A percentile compares a stretch with the other conserved stretches of the same genome.
Conservation (phyloP, 92 coral and sea anemone species). For the Actinernus sp. region DNA sequence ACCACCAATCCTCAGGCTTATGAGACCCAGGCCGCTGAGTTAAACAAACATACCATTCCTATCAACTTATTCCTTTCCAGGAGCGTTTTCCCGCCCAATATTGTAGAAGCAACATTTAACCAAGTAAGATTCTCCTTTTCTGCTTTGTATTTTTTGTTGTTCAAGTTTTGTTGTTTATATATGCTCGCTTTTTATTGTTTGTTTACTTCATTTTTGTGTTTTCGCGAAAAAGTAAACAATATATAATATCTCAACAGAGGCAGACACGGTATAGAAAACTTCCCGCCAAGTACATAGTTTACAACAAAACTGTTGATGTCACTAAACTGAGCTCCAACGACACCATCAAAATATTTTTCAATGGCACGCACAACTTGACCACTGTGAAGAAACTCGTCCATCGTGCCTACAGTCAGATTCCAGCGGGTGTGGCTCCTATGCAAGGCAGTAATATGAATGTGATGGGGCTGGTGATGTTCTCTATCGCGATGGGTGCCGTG, state of each 20-base stretch:
- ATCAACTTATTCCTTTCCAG: background rate
- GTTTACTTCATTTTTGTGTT: too few relatives aligned
- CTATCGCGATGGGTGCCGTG: constrained; percentile 73
- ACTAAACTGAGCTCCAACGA: constrained; percentile 7
- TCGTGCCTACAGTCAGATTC: constrained; percentile 33
- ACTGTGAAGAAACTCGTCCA: constrained; percentile 26
- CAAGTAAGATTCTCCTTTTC: background rate
- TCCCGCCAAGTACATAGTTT: constrained; percentile 25
- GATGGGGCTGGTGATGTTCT: constrained; percentile 69
- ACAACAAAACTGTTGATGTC: constrained; percentile 34
- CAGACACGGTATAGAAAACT: constrained; percentile 23
- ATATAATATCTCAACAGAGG: constrained; percentile 2
- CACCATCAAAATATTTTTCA: constrained; percentile 14
- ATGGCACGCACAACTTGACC: constrained; percentile 50
- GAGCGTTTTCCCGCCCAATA: constrained; percentile 28
- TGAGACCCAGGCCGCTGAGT: too few relatives aligned
- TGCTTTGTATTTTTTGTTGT: too few relatives aligned
- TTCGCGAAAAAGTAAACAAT: too few relatives aligned
- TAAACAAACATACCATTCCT: too few relatives aligned
- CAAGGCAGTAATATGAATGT: constrained; percentile 61
- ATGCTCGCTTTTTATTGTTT: too few relatives aligned
- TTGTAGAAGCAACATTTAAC: constrained; percentile 35
- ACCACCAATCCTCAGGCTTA: too few relatives aligned
- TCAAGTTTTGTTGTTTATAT: too few relatives aligned
- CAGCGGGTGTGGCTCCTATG: constrained; percentile 21